phyloP scores from a whole-genome alignment of 2,888 invertebrate species.

The Marasmarcha lunaedactyla region DNA sequence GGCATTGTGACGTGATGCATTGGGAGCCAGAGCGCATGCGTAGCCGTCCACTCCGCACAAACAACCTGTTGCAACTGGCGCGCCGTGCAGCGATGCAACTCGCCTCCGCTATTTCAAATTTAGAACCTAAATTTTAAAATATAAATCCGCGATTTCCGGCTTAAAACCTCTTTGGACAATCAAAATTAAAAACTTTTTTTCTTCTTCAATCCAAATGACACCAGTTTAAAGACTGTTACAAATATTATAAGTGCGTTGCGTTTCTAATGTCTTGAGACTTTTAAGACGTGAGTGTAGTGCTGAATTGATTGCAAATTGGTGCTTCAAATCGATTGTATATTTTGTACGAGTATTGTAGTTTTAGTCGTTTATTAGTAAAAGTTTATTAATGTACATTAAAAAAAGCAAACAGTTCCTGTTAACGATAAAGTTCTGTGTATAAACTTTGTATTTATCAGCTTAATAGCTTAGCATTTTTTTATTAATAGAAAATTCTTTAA shows the following conservation, averaged over 20 bases:
- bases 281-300: conserved; percentile 41
- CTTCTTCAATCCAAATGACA: no score
- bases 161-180: conserved; percentile 13
- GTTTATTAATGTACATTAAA: conserved; percentile 13
- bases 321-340: conserved; percentile 31
- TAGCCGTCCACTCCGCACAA: conserved; percentile 32
- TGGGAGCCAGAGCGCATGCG: conserved; percentile 46
- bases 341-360: conserved; percentile 22
- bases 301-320: conserved; percentile 41
- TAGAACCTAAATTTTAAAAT: conserved; percentile 32
- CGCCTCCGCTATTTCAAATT: conserved; percentile 44
- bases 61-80: conserved; percentile 66
- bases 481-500: conserved; percentile 1
- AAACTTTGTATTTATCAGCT: conserved; percentile 8
- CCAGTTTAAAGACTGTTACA: no score
- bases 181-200: conserved; percentile 11
- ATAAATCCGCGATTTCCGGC: conserved; percentile 15
- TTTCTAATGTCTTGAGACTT: conserved; percentile 37
- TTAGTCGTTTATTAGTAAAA: not conserved
- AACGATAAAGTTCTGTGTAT: conserved; percentile 17
- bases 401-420: conserved; percentile 27
- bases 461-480: conserved; percentile 6
- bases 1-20: conserved; percentile 48
- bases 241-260: conserved; percentile 29
- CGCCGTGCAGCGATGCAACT: conserved; percentile 64